Evolutionary conservation across 2,113 vertebrate genomes (phyloP), one percentile per base, ranked within the genome.

Genomic region (Salvelinus alpinus): DNA sequence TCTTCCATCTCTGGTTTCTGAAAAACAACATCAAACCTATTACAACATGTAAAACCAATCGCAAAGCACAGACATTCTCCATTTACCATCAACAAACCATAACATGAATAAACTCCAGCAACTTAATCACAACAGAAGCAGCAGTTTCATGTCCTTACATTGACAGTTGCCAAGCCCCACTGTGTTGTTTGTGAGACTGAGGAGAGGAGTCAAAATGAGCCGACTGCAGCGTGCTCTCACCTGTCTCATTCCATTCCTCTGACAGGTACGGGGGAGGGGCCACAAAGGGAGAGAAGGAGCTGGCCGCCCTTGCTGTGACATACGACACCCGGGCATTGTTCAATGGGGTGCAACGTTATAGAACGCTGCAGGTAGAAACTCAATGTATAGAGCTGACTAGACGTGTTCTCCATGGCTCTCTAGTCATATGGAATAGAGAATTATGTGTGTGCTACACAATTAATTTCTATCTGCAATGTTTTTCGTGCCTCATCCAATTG

Each of bases 1-100:
- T 98, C 96, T 89, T 99, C 97, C 98, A 99, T 99, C 82, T 90
- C 89, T 76, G 91, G 68, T 79, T 93, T 92, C 93, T 94, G 82
- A 24, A 86, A 81, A 38, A 72, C 59, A 57, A 59, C 67, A 31
- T 47, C 6, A 38, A 13, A 70, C 75, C 11, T 66, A 34, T 27
- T 44, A 64, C n/a, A 20, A 62, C 67, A 20, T 24, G 64, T 16
- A 1, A 78, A 25, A 73, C 60, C 3, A 31, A 22, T 25, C 0
- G 3, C 22, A 67, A 22, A 8, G 9, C 20, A 44, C 22, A 5
- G 3, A 48, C 44, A 5, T 22, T 64, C 24, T 25, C 7, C 60
- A 25, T 64, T 0, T 69, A 48, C 1, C 66, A 68, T 8, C 14
- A n/a, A 68, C 14, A 8, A 62, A 62, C n/a, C 51, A 16, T 14